Percentiles rank a stretch among this genome's conserved stretches.
Evolutionary conservation across 2,797 vertebrate genomes (phyloP).

Genomic region (Hafferia zeledoni): DNA sequence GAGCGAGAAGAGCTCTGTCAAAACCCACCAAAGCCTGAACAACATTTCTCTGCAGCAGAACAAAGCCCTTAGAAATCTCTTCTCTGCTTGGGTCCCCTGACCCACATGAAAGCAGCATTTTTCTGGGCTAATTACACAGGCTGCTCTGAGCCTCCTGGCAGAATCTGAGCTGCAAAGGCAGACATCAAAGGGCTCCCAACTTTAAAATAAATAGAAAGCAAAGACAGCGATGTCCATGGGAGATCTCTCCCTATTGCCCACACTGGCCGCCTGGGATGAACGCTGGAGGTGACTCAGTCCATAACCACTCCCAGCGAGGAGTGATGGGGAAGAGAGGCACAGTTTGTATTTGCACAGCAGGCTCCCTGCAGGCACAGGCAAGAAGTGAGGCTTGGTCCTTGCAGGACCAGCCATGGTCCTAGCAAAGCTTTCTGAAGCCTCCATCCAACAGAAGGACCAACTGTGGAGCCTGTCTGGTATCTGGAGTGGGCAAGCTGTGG

Average conservation of each 20-base stretch:
- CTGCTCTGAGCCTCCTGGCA: conserved; percentile 16
- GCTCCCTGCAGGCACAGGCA: background rate
- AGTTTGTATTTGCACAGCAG: background rate
- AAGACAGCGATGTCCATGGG: rapidly evolving
- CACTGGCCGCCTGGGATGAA: background rate
- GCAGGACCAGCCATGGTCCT: background rate
- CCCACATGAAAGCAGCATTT: background rate
- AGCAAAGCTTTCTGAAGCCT: background rate
- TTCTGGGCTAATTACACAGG: conserved; percentile 1
- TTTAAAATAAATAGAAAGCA: background rate
- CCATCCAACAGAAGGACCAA: background rate
- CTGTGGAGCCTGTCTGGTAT: background rate
- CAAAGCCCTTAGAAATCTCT: conserved; percentile 20
- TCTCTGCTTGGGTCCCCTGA: background rate
- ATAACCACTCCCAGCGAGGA: background rate
- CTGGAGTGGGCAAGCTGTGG: background rate
- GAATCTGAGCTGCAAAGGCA: background rate
- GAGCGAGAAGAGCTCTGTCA: background rate
- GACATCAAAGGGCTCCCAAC: conserved; percentile 47
- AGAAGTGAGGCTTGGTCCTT: background rate
- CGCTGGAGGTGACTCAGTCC: rapidly evolving
- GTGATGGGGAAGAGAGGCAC: background rate
- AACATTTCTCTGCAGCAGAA: background rate
- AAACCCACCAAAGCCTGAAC: conserved; percentile 8
- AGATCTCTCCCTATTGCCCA: background rate